Conservation (phyloP, 2,888 invertebrate genomes). For the Aphodius granarius region DNA sequence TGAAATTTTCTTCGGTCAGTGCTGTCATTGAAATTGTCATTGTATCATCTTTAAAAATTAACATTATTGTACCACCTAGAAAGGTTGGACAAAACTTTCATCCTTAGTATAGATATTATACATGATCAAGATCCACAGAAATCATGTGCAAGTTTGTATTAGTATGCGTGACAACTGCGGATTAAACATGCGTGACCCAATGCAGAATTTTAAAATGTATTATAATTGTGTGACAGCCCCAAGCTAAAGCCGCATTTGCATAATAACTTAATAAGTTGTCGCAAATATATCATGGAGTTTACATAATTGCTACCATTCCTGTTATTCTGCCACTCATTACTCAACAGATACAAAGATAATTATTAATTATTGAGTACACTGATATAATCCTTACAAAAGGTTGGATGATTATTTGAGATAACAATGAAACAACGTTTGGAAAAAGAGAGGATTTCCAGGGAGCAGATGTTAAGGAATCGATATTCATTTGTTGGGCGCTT, state of each 20-base stretch:
- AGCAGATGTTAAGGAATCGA: not conserved
- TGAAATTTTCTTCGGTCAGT: no score
- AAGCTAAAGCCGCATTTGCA: not conserved
- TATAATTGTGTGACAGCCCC: not conserved
- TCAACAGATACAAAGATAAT: not conserved
- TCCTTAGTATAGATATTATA: no score
- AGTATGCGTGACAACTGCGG: not conserved
- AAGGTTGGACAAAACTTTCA: not conserved
- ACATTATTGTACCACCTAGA: no score
- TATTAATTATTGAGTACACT: not conserved
- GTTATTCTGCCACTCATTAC: not conserved
- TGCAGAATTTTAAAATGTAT: not conserved
- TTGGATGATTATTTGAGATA: not conserved
- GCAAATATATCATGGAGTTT: not conserved
- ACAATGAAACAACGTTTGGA: not conserved
- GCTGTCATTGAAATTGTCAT: no score
- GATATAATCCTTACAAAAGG: not conserved
- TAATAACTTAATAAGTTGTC: not conserved
- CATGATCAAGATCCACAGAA: not conserved
- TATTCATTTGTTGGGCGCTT: slow-evolving; percentile 11
- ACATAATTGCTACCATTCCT: not conserved
- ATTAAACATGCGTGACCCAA: not conserved
- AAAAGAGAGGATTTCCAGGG: not conserved
- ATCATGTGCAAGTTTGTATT: not conserved
- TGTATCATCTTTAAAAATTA: no score